These are phyloP conservation scores for Mesorhabditis spiculigera DNA, from an alignment of 2,888 invertebrate genomes.

Conservation along the genomic window DNA sequence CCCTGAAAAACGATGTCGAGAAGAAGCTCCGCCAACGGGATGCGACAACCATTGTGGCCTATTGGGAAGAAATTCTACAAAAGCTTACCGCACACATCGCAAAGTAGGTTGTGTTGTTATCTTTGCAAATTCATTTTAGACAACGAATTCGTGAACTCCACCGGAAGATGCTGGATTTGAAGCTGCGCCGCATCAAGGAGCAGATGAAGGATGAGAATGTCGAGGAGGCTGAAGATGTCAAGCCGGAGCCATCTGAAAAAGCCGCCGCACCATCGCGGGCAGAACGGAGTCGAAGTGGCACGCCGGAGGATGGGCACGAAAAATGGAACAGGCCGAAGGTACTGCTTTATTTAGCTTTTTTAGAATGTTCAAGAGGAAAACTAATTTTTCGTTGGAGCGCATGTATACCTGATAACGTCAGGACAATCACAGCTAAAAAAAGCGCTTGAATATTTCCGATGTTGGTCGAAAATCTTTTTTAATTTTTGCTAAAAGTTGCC, in stretches of 20 bases:
- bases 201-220: slow-evolving; percentile 25
- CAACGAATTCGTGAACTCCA: slow-evolving; percentile 87
- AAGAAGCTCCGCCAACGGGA: slow-evolving; percentile 82
- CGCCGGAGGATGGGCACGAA: background rate
- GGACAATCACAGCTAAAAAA: too few relatives aligned
- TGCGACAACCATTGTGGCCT: slow-evolving; percentile 86
- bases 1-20: slow-evolving; percentile 76
- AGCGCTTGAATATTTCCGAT: too few relatives aligned
- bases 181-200: slow-evolving; percentile 83
- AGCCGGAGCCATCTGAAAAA: background rate
- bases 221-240: slow-evolving; percentile 8
- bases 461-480: too few relatives aligned
- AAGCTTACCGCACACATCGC: slow-evolving; percentile 69
- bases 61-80: slow-evolving; percentile 94
- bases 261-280: background rate
- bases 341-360: too few relatives aligned
- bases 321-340: slow-evolving; percentile 4
- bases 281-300: background rate
- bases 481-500: too few relatives aligned
- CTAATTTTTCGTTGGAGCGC: background rate
- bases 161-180: slow-evolving; percentile 80
- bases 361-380: too few relatives aligned
- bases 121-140: slow-evolving; percentile 57
- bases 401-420: too few relatives aligned
- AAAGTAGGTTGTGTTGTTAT: background rate